Conservation (phyloP, 2,888 invertebrate species). For the Nycteola revayana region DNA sequence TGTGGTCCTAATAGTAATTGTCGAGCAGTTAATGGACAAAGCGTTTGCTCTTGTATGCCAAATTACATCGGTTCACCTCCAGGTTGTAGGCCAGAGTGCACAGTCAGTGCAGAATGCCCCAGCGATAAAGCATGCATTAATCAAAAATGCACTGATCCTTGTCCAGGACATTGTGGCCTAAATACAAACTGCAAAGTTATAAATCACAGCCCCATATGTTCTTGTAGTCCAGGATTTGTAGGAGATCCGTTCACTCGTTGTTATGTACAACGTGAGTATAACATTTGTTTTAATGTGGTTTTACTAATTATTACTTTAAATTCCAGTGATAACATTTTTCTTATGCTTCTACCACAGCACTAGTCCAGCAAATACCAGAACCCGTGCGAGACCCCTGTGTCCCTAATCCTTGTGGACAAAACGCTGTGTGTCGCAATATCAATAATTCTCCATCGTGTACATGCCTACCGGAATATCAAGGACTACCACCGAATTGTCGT, state of each 20-base stretch:
- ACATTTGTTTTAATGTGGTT: neutral
- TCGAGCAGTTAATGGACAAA: constrained; percentile 85
- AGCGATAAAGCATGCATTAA: constrained; percentile 87
- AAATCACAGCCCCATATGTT: constrained; percentile 91
- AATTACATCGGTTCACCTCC: constrained; percentile 88
- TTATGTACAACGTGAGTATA: constrained; percentile 72
- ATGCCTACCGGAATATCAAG: constrained; percentile 84
- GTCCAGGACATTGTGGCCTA: constrained; percentile 86
- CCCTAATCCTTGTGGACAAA: constrained; percentile 87
- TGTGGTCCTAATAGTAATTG: constrained; percentile 90
- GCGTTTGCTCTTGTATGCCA: constrained; percentile 88
- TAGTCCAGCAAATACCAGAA: constrained; percentile 45
- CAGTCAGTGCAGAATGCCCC: constrained; percentile 88
- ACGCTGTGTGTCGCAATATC: constrained; percentile 83
- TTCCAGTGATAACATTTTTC: neutral
- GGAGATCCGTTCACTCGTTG: constrained; percentile 88
- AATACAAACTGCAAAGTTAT: constrained; percentile 87
- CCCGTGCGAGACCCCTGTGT: constrained; percentile 83
- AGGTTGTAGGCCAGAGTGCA: constrained; percentile 90
- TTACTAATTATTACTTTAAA: neutral
- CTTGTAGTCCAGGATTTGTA: constrained; percentile 82
- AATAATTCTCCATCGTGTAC: constrained; percentile 84
- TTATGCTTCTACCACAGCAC: constrained; percentile 33
- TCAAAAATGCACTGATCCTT: constrained; percentile 90
- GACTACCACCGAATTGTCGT: constrained; percentile 87